Conservation (phyloP, 1,140 invertebrate species). For the Eciton burchellii region DNA sequence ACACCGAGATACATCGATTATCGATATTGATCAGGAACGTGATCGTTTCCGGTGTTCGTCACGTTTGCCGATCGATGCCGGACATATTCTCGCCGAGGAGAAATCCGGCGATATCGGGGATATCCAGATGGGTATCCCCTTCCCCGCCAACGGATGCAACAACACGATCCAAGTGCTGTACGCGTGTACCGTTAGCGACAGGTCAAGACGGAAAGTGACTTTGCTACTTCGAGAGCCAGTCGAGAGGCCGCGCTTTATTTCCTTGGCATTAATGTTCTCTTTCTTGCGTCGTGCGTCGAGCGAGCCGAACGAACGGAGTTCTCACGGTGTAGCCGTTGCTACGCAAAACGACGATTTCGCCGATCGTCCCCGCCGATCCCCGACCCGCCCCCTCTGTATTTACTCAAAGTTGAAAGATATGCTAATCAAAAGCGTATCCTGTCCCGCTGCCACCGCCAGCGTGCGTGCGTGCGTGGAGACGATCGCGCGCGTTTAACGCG, state of each 20-base stretch:
- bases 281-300: slow-evolving; percentile 31
- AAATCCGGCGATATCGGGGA: no score
- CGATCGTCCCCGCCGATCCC: slow-evolving; percentile 37
- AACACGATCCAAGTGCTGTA: slow-evolving; percentile 29
- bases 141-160: no score
- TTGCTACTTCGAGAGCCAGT: slow-evolving; percentile 22
- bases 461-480: slow-evolving; percentile 13
- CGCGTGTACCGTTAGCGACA: slow-evolving; percentile 31
- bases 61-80: no score
- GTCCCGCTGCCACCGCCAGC: slow-evolving; percentile 19
- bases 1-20: slow-evolving; percentile 50
- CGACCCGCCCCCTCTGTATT: slow-evolving; percentile 60
- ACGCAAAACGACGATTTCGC: slow-evolving; percentile 67
- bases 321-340: slow-evolving; percentile 70
- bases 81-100: no score
- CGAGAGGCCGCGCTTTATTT: slow-evolving; percentile 6
- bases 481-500: slow-evolving; percentile 8
- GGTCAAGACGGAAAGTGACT: slow-evolving; percentile 53
- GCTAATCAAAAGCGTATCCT: slow-evolving; percentile 79
- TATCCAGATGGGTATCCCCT: no score
- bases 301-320: slow-evolving; percentile 43
- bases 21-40: no score
- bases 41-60: no score
- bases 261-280: slow-evolving; percentile 59
- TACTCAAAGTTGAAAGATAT: slow-evolving; percentile 75